Evolutionary conservation across 2,797 vertebrate genomes (phyloP).

Genomic region (Geotria australis): DNA sequence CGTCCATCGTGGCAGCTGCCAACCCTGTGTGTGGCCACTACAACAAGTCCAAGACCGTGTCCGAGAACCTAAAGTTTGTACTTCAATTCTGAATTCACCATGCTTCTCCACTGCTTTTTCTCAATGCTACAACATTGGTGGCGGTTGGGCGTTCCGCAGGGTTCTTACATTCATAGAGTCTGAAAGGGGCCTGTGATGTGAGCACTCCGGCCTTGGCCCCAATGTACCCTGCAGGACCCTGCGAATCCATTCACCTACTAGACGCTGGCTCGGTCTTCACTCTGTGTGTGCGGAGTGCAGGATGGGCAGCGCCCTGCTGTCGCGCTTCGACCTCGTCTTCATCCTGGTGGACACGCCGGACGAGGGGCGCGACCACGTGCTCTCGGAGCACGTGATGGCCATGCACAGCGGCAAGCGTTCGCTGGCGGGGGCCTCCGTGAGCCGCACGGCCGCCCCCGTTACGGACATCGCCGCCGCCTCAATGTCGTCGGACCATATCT

Average conservation of each 20-base stretch:
- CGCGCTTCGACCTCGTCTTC: constrained; percentile 80
- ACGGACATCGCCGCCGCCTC: neutral
- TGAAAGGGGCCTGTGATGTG: too few relatives aligned
- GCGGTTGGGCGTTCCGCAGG: too few relatives aligned
- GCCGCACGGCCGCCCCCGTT: neutral
- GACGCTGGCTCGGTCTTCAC: too few relatives aligned
- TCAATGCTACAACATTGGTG: too few relatives aligned
- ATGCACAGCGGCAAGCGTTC: constrained; percentile 24
- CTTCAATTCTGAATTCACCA: neutral
- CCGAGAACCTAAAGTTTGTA: constrained; percentile 70
- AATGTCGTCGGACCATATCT: neutral
- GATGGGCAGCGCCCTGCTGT: constrained; percentile 75
- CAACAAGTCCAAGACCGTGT: constrained; percentile 76
- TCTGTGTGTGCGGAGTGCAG: constrained; percentile 10
- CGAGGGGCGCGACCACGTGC: constrained; percentile 54
- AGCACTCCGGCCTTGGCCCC: too few relatives aligned
- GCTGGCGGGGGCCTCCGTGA: neutral
- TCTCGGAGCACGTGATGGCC: constrained; percentile 82
- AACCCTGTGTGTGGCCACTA: constrained; percentile 87
- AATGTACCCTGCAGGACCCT: too few relatives aligned
- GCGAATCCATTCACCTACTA: too few relatives aligned
- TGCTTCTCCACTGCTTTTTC: too few relatives aligned
- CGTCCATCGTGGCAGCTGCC: constrained; percentile 67
- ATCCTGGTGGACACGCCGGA: constrained; percentile 79
- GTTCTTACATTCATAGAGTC: too few relatives aligned